phyloP scores from a whole-genome alignment of 2,113 vertebrate species.

The Actinemys pallida region DNA sequence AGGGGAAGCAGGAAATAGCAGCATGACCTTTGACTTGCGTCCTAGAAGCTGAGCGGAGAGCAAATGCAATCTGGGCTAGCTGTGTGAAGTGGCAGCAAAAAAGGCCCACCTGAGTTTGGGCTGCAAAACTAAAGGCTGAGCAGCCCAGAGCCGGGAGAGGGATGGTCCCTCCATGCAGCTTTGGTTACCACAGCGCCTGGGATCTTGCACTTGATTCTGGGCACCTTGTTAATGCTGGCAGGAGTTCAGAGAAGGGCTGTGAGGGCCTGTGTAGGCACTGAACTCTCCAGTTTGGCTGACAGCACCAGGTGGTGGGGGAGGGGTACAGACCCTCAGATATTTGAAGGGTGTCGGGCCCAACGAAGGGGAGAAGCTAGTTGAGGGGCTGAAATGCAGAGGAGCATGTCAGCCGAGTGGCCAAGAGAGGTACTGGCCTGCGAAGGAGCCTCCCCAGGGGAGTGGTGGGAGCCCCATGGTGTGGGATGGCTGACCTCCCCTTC shows the following conservation, averaged over 20 bases:
- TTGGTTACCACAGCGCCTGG: not conserved
- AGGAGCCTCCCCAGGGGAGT: not conserved
- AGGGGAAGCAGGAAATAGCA: not conserved
- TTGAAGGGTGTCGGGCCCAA: not conserved
- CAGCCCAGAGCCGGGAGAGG: not conserved
- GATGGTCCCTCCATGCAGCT: not conserved
- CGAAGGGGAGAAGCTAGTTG: not conserved
- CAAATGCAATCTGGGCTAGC: not conserved
- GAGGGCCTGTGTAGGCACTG: not conserved
- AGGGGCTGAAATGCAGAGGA: not conserved
- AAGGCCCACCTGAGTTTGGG: not conserved
- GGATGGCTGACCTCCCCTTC: accelerated
- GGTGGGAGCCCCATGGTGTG: not conserved
- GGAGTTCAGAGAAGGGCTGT: not conserved
- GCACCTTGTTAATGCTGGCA: not conserved
- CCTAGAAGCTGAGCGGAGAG: not conserved
- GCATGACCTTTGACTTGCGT: not conserved
- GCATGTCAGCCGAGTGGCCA: not conserved
- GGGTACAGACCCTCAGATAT: not conserved
- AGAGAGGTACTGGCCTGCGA: not conserved
- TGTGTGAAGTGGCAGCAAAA: not conserved
- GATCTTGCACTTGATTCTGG: not conserved
- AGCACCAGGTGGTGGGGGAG: not conserved
- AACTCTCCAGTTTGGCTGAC: not conserved
- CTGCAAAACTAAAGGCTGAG: not conserved